Conservation (phyloP, 2,797 vertebrate genomes). For the Aplochiton taeniatus region DNA sequence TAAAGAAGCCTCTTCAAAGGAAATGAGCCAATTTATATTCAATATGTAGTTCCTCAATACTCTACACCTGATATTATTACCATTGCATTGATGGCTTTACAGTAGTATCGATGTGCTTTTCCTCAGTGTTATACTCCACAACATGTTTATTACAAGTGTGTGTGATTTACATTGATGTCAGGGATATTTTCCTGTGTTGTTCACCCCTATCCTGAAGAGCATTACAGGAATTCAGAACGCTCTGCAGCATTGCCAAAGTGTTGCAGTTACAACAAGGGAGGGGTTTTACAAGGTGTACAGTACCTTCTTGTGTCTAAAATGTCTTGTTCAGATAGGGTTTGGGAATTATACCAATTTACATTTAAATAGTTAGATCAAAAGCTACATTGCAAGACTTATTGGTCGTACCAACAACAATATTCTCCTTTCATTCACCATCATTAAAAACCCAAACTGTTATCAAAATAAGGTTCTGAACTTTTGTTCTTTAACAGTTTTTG, state of each 20-base stretch:
- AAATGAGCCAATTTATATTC: conserved; percentile 69
- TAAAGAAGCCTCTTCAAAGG: conserved; percentile 56
- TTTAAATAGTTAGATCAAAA: neutral
- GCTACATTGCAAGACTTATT: neutral
- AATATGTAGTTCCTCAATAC: conserved; percentile 63
- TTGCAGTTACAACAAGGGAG: conserved; percentile 42
- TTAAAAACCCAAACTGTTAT: no score
- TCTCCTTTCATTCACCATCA: no score
- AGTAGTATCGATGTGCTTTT: conserved; percentile 70
- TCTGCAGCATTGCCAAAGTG: conserved; percentile 36
- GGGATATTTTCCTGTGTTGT: conserved; percentile 73
- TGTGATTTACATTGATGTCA: conserved; percentile 77
- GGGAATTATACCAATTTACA: neutral
- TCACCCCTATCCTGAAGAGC: conserved; percentile 35
- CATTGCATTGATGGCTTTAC: conserved; percentile 61
- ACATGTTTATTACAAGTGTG: conserved; percentile 70
- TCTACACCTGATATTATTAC: conserved; percentile 65
- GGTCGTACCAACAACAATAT: neutral
- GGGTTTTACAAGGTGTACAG: neutral
- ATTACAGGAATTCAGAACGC: conserved; percentile 55
- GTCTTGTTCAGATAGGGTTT: conserved; percentile 21
- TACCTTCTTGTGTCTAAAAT: conserved; percentile 29
- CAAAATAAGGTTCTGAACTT: no score
- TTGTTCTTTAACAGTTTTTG: no score
- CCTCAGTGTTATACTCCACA: conserved; percentile 70